These are phyloP conservation scores for Lanistes nyassanus DNA, from an alignment of 1,140 invertebrate genomes.

Conservation along the genomic window DNA sequence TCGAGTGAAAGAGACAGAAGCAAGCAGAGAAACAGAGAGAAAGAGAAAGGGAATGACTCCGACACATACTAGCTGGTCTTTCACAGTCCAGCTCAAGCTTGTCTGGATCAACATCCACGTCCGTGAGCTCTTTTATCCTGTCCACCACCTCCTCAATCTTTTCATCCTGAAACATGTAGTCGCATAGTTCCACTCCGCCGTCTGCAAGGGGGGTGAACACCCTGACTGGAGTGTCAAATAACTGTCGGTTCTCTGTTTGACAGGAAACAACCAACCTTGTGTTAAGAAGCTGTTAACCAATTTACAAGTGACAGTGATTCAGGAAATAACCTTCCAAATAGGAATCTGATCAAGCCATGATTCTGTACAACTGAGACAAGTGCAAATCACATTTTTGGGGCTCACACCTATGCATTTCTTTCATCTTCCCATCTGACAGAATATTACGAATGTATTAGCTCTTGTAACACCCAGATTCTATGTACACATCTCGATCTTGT, in stretches of 20 bases:
- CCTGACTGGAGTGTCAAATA: slow-evolving; percentile 83
- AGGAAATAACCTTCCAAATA: too few relatives aligned
- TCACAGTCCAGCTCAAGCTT: slow-evolving; percentile 66
- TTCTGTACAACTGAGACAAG: too few relatives aligned
- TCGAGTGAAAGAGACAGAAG: neutral
- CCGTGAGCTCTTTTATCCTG: slow-evolving; percentile 79
- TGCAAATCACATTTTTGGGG: too few relatives aligned
- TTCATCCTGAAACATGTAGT: slow-evolving; percentile 88
- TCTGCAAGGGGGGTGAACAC: slow-evolving; percentile 77
- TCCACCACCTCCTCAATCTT: slow-evolving; percentile 78
- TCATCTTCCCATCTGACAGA: too few relatives aligned
- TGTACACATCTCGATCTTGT: too few relatives aligned
- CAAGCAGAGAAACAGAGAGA: neutral
- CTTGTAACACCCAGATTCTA: too few relatives aligned
- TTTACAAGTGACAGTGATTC: neutral
- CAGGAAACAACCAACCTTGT: slow-evolving; percentile 38
- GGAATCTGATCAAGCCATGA: too few relatives aligned
- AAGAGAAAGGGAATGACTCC: neutral
- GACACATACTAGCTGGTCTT: slow-evolving; percentile 39
- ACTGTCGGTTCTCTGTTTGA: slow-evolving; percentile 73
- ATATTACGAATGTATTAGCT: too few relatives aligned
- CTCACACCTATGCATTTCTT: too few relatives aligned
- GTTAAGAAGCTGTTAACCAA: neutral
- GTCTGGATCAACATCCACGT: slow-evolving; percentile 71
- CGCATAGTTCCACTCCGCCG: slow-evolving; percentile 77